Conservation (phyloP, 2,113 vertebrate genomes). For the Leucoraja erinaceus region DNA sequence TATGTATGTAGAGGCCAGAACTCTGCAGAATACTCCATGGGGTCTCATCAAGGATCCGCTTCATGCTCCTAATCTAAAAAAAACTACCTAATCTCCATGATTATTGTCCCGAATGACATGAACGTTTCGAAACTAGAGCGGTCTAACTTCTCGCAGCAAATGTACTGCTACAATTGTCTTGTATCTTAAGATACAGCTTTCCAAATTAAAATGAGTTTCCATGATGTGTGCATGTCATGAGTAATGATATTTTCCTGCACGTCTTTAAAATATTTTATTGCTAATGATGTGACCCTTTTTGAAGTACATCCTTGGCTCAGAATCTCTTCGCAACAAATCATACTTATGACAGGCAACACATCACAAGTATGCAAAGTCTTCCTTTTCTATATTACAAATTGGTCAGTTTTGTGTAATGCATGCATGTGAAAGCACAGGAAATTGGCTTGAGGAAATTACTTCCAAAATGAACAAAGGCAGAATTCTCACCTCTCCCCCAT, state of each 20-base stretch:
- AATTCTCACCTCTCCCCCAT: too few species aligned
- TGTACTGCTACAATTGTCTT: not conserved
- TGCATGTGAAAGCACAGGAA: not conserved
- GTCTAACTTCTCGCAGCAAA: not conserved
- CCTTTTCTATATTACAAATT: not conserved
- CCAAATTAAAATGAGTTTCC: not conserved
- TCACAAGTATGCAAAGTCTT: not conserved
- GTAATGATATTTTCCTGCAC: not conserved
- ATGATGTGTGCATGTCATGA: not conserved
- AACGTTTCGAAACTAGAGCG: not conserved
- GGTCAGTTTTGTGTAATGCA: not conserved
- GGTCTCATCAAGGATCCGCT: not conserved
- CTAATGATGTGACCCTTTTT: not conserved
- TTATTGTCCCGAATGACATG: not conserved
- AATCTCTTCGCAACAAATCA: not conserved
- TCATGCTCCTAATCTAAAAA: too few species aligned
- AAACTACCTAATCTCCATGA: too few species aligned
- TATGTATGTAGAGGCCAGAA: not conserved
- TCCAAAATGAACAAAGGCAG: too few species aligned
- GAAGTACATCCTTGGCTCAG: not conserved
- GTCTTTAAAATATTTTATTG: not conserved
- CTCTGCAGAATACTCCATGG: not conserved
- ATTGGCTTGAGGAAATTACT: not conserved
- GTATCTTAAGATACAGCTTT: not conserved
- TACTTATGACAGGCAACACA: not conserved